Base-by-base conservation (phyloP, 2,888 invertebrate species). In the Cheilosia impressa region DNA sequence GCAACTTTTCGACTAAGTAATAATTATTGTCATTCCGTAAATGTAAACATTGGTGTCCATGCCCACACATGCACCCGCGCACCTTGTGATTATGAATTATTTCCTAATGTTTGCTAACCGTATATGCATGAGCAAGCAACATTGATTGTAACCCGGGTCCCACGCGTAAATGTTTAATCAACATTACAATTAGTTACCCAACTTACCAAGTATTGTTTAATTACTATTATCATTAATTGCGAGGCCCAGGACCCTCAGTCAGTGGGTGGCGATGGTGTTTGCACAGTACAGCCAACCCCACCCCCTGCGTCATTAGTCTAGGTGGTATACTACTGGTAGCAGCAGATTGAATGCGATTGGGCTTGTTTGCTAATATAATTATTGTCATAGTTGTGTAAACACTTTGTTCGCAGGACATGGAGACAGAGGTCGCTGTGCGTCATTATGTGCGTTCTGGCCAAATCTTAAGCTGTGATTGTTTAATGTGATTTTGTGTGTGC, bases 161-260 rank as follows among this genome's bases (percentile, higher is more conserved):
- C 77, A 78, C 82, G 82, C 83, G 87, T 87, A 87, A 88, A 88
- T 88, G 87, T 88, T 88, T 88, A 88, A 88, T 88, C 88, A 88
- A 88, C 88, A 85, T 85, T 85, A 85, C 85, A 81, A 85, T 85
- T 85, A 85, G 85, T 85, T 85, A 77, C 76, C 85, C 85, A 85
- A 81, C 81, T 88, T 88, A 88, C 84, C 87, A 85, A 79, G 80
- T 78, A 87, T 85, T 87, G 88, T 88, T 88, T 88, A 88, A 88
- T 88, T 88, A 88, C 87, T 88, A 88, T 88, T 88, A 88, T 88
- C 88, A 88, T 88, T 88, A 88, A 88, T 88, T 88, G 87, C 81
- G 81, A 85, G 85, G 41, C 76, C 62, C 43, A 17, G 52, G 27
- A 52, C 43, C n/a, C 31, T 24, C 17, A 17, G 52, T 34, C 15